Evolutionary conservation across 2,113 vertebrate species (phyloP), one percentile per base, ranked within the genome.

Genomic region (Anser cygnoides): DNA sequence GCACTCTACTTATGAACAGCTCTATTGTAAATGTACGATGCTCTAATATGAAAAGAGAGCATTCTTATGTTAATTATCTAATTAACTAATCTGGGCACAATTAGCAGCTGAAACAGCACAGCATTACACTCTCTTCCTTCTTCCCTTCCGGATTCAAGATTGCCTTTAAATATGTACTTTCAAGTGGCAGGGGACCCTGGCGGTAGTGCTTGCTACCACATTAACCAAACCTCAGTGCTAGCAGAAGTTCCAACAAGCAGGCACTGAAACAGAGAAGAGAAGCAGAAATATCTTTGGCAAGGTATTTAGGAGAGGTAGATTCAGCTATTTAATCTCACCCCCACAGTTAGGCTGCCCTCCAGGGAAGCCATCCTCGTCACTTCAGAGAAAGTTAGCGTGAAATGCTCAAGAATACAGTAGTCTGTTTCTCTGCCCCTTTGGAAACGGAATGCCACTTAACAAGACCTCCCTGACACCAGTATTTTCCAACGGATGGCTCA

Each of bases 61-160:
- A 97, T 95, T 97, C 92, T 96, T 96, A 96, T 97, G 91, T 91
- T 97, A 97, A 97, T 96, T 96, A 95, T 92, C 89, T 97, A 97
- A 97, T 97, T 97, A 97, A 96, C 85, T 92, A 98, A 97, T 95
- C 82, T 94, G 96, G 92, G 90, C 83, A 97, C 82, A 97, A 96
- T 97, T 95, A 97, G 80, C 87, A 93, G 95, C 87, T 90, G 92
- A 96, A 91, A 97, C 90, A 85, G 90, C 84, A 91, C 29, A 93
- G 79, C 46, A 94, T 93, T 96, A 93, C 82, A 93, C 79, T 96
- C 93, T 92, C 88, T 95, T 89, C 85, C 89, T 91, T 93, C 94
- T 79, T 80, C 59, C 73, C 68, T 96, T 93, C 87, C 21, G 61
- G 70, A 90, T 94, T 84, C 76, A 95, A 95, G 90, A 95, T 86